Evolutionary conservation across 53 echinoderm and acorn worm species (phyloP), one percentile per base, ranked within the genome.

Genomic region (Mesocentrotus franciscanus): DNA sequence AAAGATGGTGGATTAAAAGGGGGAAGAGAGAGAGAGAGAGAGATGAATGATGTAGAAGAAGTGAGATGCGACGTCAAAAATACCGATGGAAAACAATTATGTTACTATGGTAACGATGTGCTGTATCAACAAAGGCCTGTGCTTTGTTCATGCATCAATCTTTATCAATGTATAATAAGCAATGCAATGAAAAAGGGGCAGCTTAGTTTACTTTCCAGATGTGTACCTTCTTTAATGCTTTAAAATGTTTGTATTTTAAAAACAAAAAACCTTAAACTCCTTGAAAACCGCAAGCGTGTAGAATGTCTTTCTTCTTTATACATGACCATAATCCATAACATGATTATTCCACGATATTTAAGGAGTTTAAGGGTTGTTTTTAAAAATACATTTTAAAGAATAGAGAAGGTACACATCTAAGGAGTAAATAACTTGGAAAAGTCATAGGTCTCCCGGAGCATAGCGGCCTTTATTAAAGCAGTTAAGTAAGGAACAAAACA

Each of bases 31-130:
- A 75, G 1, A 12, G 29, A 12, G 75, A 12, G 75, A 75, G 75
- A 30, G 61, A 61, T 61, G 61, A 61, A 39, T 39, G 39, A 39
- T 39, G 66, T 22, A 22, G 11, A 30, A 79, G 16, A 36, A 61
- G 39, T 15, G 35, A 18, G 3, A 79, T 36, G 6, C 17, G 39
- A 39, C 32, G 18, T 11, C 39, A n/a, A 79, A 79, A 17, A 79
- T 79, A 39, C 36, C 36, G 3, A 39, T 39, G 79, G 39, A 79
- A 79, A 79, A 39, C 79, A 79, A 36, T 18, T 39, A 36, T 20
- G 79, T 79, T 79, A n/a, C 79, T 20, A 79, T 79, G 27, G 79
- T 39, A 79, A 79, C 79, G 39, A 39, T n/a, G 79, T 36, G 36
- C 13, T 36, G 35, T 79, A 79, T 79, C 79, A 36, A 79, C 79